Base-by-base conservation (phyloP, 2,797 vertebrate genomes). In the Argentina silus region DNA sequence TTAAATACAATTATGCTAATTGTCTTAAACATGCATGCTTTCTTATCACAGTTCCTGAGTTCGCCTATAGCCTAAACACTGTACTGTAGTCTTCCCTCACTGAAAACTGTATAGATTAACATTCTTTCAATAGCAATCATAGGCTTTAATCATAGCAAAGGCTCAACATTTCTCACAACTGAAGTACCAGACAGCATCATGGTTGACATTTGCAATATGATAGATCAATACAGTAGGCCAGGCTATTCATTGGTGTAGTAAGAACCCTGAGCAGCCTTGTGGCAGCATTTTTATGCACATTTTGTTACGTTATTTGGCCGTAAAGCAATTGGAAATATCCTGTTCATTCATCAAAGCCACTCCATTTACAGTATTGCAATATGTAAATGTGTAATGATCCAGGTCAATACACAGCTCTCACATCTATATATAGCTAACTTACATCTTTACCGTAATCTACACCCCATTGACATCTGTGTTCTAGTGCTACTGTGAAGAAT, bases 381-480 rank as follows among this genome's bases (percentile, higher is more conserved):
- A 14, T 72, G 1, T 71, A 74, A 84, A 72, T 23, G 23, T 70
- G 48, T 23, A 21, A 19, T 53, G 15, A 72, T 64, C 42, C 59
- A 60, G 74, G 50, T 72, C 68, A 72, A 27, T 69, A 74, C 66
- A 17, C 73, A 71, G 43, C 66, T 44, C 4, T 74, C 27, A 14
- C 42, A 17, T 72, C 55, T 70, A 60, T 76, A 79, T 83, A 67
- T 47, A 72, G 71, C 67, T 71, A 1, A 75, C 73, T 81, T 81
- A 73, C 69, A 59, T 78, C 60, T 63, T 72, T 55, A 74, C 65
- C 67, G 72, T 73, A 77, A 85, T 74, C 71, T 75, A 57, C 74
- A 65, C 81, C 45, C 64, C 78, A 86, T 21, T 66, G 48, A 53
- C 48, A 53, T 9, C 3, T 14, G 55, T 15, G 45, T 70, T 78